Conservation (phyloP, 2,888 invertebrate genomes). For the Melanostoma mellinum region DNA sequence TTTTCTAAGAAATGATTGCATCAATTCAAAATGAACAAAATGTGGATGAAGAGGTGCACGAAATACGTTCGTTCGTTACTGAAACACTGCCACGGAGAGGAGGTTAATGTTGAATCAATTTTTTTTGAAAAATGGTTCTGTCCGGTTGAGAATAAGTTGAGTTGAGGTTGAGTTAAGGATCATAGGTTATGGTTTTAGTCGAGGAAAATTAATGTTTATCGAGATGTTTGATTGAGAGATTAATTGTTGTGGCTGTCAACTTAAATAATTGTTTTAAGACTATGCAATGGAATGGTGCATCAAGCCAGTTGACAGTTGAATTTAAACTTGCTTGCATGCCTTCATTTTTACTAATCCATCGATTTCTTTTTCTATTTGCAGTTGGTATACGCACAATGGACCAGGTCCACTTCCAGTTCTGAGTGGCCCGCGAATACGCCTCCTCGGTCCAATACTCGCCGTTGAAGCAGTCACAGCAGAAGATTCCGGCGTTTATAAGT, state of each 20-base stretch:
- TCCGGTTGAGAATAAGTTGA: conserved; percentile 9
- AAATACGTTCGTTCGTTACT: too few relatives aligned
- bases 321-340: background rate
- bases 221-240: too few relatives aligned
- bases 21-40: conserved; percentile 50
- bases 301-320: background rate
- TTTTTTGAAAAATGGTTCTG: conserved; percentile 8
- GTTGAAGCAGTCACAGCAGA: conserved; percentile 88
- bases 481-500: conserved; percentile 87
- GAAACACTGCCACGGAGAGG: background rate
- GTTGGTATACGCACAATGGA: conserved; percentile 88
- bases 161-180: background rate
- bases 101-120: conserved; percentile 20
- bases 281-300: background rate
- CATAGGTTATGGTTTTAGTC: background rate
- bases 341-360: background rate
- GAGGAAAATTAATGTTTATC: background rate
- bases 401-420: conserved; percentile 86
- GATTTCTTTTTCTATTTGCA: conserved; percentile 77
- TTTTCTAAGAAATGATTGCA: conserved; percentile 52
- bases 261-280: too few relatives aligned
- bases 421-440: conserved; percentile 86
- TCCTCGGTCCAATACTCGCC: conserved; percentile 87
- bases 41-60: conserved; percentile 7
- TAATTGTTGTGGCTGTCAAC: too few relatives aligned